Conservation (phyloP, 1,140 invertebrate species). For the Brachionus plicatilis region DNA sequence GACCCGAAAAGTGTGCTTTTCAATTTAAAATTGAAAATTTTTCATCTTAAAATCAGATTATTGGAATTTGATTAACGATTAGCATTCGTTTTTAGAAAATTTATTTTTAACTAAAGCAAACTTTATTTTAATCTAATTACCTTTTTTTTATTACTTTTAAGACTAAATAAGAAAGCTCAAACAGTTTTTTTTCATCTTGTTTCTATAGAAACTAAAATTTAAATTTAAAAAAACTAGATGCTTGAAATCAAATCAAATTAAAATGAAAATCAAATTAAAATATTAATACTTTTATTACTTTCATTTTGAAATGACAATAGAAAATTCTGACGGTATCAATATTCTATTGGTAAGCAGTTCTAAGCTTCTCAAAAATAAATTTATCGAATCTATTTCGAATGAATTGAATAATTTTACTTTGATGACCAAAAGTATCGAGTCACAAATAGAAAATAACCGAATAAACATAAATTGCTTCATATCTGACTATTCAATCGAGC, state of each 20-base stretch:
- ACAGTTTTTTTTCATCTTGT: background rate
- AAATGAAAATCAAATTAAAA: background rate
- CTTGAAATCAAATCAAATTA: background rate
- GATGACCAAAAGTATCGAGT: background rate
- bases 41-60: no score
- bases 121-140: background rate
- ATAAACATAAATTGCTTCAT: constrained; percentile 11
- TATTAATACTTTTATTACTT: background rate
- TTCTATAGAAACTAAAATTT: background rate
- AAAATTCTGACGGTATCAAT: background rate
- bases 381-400: constrained; percentile 10
- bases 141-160: background rate
- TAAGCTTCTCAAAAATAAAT: constrained; percentile 31
- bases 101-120: background rate
- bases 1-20: no score
- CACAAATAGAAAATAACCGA: background rate
- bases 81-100: background rate
- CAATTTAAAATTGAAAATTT: no score
- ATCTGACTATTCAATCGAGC: constrained; percentile 11
- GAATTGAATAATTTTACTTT: constrained; percentile 39
- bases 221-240: background rate
- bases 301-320: background rate
- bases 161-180: no score
- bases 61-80: background rate
- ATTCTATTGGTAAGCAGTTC: constrained; percentile 24